Conservation (phyloP, 2,888 invertebrate genomes). For the Ariolimax columbianus region DNA sequence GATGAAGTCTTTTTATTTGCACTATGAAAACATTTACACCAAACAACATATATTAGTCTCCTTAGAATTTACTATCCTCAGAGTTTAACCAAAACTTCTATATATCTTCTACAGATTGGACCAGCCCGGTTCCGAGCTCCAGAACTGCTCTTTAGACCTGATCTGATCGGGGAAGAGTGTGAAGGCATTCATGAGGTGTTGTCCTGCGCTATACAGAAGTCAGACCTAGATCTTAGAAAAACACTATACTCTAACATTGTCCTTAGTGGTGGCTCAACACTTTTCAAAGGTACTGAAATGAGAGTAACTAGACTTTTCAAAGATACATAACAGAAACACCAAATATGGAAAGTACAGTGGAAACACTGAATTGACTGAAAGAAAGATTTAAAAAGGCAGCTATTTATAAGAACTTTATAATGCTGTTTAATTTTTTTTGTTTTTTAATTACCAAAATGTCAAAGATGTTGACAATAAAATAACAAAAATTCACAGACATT, state of each 20-base stretch:
- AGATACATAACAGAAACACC: too few species aligned
- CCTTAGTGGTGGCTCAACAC: constrained; percentile 96
- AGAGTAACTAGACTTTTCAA: not conserved
- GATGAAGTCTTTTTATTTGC: too few species aligned
- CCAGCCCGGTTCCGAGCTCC: constrained; percentile 96
- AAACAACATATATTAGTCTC: too few species aligned
- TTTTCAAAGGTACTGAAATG: constrained; percentile 85
- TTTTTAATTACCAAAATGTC: too few species aligned
- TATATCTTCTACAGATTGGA: constrained; percentile 86
- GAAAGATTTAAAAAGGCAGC: too few species aligned
- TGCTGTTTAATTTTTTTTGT: too few species aligned
- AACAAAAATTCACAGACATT: too few species aligned
- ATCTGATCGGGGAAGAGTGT: constrained; percentile 97
- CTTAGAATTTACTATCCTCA: too few species aligned
- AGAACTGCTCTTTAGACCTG: constrained; percentile 97
- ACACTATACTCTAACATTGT: constrained; percentile 98
- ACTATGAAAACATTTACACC: too few species aligned
- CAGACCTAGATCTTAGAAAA: constrained; percentile 97
- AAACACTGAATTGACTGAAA: not conserved
- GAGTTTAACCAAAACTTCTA: not conserved
- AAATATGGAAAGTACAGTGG: too few species aligned
- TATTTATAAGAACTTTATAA: too few species aligned
- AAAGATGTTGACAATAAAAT: too few species aligned
- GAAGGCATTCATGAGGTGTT: constrained; percentile 98
- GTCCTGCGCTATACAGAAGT: constrained; percentile 97